Evolutionary conservation across 2,113 vertebrate genomes (phyloP), one percentile per base, ranked within the genome.

Genomic region (Tragelaphus strepsiceros): DNA sequence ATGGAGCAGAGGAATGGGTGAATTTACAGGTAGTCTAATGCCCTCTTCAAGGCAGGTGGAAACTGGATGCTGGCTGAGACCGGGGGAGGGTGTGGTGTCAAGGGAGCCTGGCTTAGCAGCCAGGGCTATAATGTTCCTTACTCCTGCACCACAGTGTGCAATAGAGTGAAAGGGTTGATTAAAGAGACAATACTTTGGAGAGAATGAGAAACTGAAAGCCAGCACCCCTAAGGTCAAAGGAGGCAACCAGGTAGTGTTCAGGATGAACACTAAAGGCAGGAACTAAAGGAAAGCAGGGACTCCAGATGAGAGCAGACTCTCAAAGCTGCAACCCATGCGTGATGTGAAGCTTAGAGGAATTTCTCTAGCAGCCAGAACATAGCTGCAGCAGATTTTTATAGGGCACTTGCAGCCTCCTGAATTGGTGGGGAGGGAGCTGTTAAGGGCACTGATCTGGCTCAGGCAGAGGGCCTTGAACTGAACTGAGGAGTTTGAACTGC

Each of bases 391-490:
- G 97, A 87, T 59, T 93, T 98, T 97, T 93, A 96, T 88, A 88
- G 89, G 96, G 78, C 91, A 94, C 93, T 96, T 86, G 93, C 32
- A 96, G 93, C 53, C 82, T 94, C 87, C 71, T 83, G 67, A 94
- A 97, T 93, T 96, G 89, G 78, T 1, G 39, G 51, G 83, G 53
- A 97, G 97, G 96, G 95, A 98, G 87, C 83, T 64, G 26, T 98
- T 96, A 96, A 96, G 93, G 96, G 93, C 89, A 97, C 89, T 92
- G 95, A 97, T 97, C 96, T 97, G 93, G 62, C 91, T 97, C 83
- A 93, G 96, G 46, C 78, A 88, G 59, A 97, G 89, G 86, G 53
- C 71, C 84, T 93, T 1, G 1, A 81, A 96, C 96, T 95, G 92
- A 95, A 93, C 94, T 74, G 89, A 94, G 0, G 35, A 83, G 51